Conservation (phyloP, 2,797 vertebrate genomes). For the Glyptemys insculpta region DNA sequence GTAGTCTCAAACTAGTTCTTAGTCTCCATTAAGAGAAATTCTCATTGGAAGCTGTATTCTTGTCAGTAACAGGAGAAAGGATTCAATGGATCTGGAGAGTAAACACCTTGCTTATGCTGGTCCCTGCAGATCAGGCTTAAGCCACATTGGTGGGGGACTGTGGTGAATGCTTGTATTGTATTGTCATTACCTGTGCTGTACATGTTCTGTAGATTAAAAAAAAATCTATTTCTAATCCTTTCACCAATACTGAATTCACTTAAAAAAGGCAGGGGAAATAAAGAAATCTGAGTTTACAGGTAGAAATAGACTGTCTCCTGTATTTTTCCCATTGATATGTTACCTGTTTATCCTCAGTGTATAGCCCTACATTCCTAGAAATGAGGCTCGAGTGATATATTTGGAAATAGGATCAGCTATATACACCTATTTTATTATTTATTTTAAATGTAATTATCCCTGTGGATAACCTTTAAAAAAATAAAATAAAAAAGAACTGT, state of each 20-base stretch:
- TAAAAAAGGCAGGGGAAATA: neutral
- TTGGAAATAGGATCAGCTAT: constrained; percentile 63
- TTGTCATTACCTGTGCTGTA: neutral
- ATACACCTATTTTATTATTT: constrained; percentile 16
- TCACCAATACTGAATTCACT: neutral
- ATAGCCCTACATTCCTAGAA: constrained; percentile 56
- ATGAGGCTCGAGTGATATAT: constrained; percentile 59
- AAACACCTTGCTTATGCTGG: rapidly evolving
- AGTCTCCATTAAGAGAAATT: neutral
- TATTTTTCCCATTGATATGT: constrained; percentile 51
- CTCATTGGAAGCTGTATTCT: neutral
- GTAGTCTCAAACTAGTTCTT: neutral
- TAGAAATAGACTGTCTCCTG: constrained; percentile 28
- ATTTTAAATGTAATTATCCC: neutral
- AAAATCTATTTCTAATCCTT: neutral
- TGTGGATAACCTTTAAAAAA: constrained; percentile 54
- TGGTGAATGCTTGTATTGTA: neutral
- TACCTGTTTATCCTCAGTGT: constrained; percentile 21
- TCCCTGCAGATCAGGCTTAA: neutral
- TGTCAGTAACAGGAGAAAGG: neutral
- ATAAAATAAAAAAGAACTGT: neutral
- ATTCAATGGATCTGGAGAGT: neutral
- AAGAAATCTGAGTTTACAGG: neutral
- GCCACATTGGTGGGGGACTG: rapidly evolving
- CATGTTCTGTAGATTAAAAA: neutral